Base-by-base conservation (phyloP, 2,888 invertebrate genomes). In the Tetanocera ferruginea region DNA sequence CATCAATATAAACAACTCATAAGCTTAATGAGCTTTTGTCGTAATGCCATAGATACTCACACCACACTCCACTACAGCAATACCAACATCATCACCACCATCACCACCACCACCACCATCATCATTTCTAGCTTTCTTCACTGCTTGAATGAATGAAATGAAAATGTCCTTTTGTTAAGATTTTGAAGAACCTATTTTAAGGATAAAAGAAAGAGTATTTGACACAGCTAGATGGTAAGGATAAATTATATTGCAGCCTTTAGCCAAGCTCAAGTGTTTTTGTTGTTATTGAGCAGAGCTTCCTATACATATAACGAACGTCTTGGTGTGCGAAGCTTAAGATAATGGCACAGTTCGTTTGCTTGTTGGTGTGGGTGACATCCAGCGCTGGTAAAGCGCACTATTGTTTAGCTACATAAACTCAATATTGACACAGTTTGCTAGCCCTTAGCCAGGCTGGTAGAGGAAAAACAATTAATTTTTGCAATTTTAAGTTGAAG, bases 381-480 rank as follows among this genome's bases (percentile, higher is more conserved):
- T n/a, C n/a, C n/a, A n/a, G n/a, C n/a, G n/a, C n/a, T n/a, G n/a
- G n/a, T n/a, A n/a, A n/a, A 31, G 28, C 43, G 23, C 5, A 25
- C 9, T 28, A 62, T 73, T 62, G 14, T 71, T 60, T 62, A 73
- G 73, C 51, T 73, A 25, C 14, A 73, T 28, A 73, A 62, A 62
- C 55, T 67, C 3, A 75, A 75, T 75, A 75, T 75, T 75, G 75
- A 75, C 75, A 75, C 67, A 75, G n/a, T 67, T 75, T 69, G 49
- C 69, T 69, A 23, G 37, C 28, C 69, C 51, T 60, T 31, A 60
- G 67, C n/a, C 37, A 37, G 37, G 52, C 25, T 66, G 17, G 34
- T 52, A 8, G 14, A 62, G 34, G 66, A 34, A 67, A n/a, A 75
- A 66, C 75, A 75, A 75, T 75, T 75, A 75, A 75, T 75, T 75